Evolutionary conservation across 1,140 invertebrate genomes (phyloP), one percentile per base, ranked within the genome.

Genomic region (Bombus sibiricus): DNA sequence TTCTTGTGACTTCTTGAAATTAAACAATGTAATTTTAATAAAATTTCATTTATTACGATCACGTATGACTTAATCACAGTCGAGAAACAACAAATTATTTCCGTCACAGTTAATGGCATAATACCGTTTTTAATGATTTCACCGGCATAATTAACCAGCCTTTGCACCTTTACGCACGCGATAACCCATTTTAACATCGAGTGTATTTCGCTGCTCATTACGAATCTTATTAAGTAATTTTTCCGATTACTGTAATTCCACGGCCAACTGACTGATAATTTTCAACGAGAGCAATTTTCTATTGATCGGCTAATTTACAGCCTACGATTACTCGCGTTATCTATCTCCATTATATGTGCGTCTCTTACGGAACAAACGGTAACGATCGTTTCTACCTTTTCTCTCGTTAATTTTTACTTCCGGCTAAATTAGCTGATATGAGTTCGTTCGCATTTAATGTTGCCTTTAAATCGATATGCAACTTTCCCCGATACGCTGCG

Each of bases 381-480:
- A 28, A 12, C 28, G 39, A 22, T 64, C 18, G 57, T 39, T 62
- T 34, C 64, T 37, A 34, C 13, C 41, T 47, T 73, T n/a, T 22
- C 22, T 57, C 13, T 69, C 15, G 13, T 34, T 47, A 13, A 53
- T 69, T 69, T 37, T 39, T 34, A 18, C 28, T 32, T 57, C 18
- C 22, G 12, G 47, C 13, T 34, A 34, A 62, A 81, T 53, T 41
- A 43, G 22, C 47, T 9, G 47, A 59, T 41, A 34, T 12, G 15
- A 5, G 37, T 57, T 69, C 47, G 37, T 39, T 83, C 34, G 18
- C 73, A 13, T 77, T 83, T 76, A 76, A 69, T 18, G 47, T 64
- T 69, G 64, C 74, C 43, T 83, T 43, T 39, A 53, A 78, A 83
- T 86, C 80, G 85, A 83, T 85, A 79, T 10, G 85, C 75, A 37